Evolutionary conservation across 2,113 vertebrate genomes (phyloP), one percentile per base, ranked within the genome.

Genomic region (Amblyopsis rosae): DNA sequence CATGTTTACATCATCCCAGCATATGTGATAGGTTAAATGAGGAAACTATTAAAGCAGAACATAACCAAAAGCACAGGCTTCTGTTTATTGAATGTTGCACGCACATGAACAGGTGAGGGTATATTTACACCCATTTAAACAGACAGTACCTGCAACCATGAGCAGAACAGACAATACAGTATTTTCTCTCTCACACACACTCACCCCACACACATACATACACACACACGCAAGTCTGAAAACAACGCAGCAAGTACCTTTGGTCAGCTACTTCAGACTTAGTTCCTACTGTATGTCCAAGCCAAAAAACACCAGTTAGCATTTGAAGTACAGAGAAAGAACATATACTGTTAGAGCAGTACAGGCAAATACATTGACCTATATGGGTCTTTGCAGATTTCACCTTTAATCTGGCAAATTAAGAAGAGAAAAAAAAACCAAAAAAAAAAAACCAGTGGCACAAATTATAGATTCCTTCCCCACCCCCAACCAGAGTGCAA

Each of bases 101-200:
- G 47, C 86, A 88, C 79, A 89, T 74, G 69, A 85, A 88, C 87
- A 91, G 81, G 88, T 87, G 87, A 87, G 73, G 75, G 69, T 65
- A 85, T 91, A 90, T 90, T 83, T 89, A 90, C 81, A 91, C 78
- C 76, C 73, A 91, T 88, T 87, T 87, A 90, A 91, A 92, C 90
- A 90, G 85, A 90, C 88, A 84, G 87, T 84, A 90, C 83, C 88
- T 86, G 86, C 86, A 90, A 83, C 82, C 86, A 75, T 56, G 72
- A 82, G 66, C 11, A 77, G 67, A 47, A 67, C 68, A 80, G 74
- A 76, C 58, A 80, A 63, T 53, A 65, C 62, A 53, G 67, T 63
- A 67, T 73, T 65, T 46, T 57, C 3, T 1, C 16, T 9, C 41
- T 4, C 64, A 32, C 16, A 16, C 51, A 16, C 64, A 53, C 12